Percentiles rank a stretch among this genome's conserved stretches.
phyloP scores from a whole-genome alignment of 2,888 invertebrate species.

The Eristalis tenax region DNA sequence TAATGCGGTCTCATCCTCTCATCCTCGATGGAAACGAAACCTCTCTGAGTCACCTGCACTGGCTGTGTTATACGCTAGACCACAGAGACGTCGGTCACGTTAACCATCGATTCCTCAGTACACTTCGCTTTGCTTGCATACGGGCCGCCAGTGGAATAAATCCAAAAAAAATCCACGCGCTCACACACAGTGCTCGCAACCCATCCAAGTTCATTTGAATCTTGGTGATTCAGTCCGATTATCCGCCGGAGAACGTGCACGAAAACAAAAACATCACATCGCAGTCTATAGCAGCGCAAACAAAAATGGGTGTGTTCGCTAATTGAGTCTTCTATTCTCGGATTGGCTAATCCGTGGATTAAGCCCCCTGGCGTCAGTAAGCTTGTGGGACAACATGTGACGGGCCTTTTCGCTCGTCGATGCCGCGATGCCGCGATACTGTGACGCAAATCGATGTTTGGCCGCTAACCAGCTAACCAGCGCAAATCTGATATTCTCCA shows the following conservation, averaged over 20 bases:
- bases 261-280: constrained; percentile 6
- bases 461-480: constrained; percentile 21
- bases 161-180: neutral
- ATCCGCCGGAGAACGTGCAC: constrained; percentile 14
- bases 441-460: constrained; percentile 61
- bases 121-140: neutral
- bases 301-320: constrained; percentile 62
- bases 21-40: too few species aligned
- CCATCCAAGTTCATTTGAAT: neutral
- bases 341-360: constrained; percentile 55
- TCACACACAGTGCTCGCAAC: neutral
- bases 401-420: constrained; percentile 6
- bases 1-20: too few species aligned
- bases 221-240: neutral
- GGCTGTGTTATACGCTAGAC: too few species aligned
- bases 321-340: constrained; percentile 42
- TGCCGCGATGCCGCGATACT: neutral
- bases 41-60: too few species aligned
- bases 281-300: neutral
- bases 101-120: neutral
- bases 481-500: constrained; percentile 7
- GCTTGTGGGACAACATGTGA: constrained; percentile 22
- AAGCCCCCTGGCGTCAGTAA: constrained; percentile 28
- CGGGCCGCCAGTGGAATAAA: neutral
- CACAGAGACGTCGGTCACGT: too few species aligned